phyloP scores from a whole-genome alignment of 2,113 vertebrate species.

The Callorhinus ursinus region DNA sequence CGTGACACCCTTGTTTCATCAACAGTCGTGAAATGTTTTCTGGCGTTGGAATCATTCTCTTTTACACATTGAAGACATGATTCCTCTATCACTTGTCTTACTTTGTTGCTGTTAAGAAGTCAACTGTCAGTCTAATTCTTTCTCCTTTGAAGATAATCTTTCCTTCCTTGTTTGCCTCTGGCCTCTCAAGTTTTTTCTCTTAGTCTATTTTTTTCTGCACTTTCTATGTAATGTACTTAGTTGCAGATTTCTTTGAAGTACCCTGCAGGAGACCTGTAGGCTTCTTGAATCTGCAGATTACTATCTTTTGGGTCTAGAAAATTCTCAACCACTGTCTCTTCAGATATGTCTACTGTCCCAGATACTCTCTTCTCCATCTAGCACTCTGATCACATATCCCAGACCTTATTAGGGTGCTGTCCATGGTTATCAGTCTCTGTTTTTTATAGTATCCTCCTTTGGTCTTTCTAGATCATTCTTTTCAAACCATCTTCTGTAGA shows the following conservation, averaged over 20 bases:
- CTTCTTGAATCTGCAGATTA: background rate
- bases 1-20: background rate
- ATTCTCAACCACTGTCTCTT: background rate
- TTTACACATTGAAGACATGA: background rate
- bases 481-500: background rate
- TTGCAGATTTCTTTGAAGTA: constrained; percentile 15
- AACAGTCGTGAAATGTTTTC: background rate
- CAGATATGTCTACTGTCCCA: background rate
- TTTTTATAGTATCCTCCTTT: background rate
- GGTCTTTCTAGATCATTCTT: background rate
- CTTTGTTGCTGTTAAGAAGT: background rate
- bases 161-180: background rate
- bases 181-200: background rate
- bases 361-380: background rate
- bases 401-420: background rate
- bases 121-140: background rate
- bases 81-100: background rate
- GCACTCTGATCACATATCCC: background rate
- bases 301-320: background rate
- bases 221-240: background rate
- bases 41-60: background rate
- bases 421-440: background rate
- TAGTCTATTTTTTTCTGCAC: background rate
- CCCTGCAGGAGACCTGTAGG: background rate
- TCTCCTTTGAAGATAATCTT: background rate